Evolutionary conservation across 1,140 invertebrate genomes (phyloP).

Genomic region (Bombus picipes): DNA sequence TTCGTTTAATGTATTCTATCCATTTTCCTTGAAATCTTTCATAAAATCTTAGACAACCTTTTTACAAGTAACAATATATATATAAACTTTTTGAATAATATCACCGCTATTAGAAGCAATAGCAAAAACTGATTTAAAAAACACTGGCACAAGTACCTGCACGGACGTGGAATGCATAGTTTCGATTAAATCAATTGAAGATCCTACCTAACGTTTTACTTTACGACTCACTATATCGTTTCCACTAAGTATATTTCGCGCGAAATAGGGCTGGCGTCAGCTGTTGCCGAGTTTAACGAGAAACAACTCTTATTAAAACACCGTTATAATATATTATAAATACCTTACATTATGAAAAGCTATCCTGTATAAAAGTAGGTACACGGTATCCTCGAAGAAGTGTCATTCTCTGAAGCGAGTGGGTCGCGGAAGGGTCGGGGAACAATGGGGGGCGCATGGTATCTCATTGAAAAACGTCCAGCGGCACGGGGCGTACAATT

Average conservation of each 20-base stretch:
- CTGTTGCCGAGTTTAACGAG: neutral
- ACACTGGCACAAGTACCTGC: neutral
- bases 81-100: no score
- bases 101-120: no score
- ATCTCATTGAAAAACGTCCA: conserved; percentile 45
- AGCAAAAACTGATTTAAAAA: no score
- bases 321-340: neutral
- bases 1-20: no score
- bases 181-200: neutral
- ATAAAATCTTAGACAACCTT: no score
- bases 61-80: no score
- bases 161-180: no score
- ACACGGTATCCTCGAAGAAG: neutral
- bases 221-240: neutral
- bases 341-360: neutral
- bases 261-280: conserved; percentile 58
- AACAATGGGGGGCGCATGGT: conserved; percentile 29
- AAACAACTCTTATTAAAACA: conserved; percentile 7
- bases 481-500: conserved; percentile 20
- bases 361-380: no score
- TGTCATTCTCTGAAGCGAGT: neutral
- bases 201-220: neutral
- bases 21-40: no score
- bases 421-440: neutral
- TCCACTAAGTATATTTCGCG: neutral